Percentiles rank a stretch among this genome's conserved stretches.
These are phyloP conservation scores for Autographa pulchrina DNA, from an alignment of 2,888 invertebrate species.

Conservation along the genomic window DNA sequence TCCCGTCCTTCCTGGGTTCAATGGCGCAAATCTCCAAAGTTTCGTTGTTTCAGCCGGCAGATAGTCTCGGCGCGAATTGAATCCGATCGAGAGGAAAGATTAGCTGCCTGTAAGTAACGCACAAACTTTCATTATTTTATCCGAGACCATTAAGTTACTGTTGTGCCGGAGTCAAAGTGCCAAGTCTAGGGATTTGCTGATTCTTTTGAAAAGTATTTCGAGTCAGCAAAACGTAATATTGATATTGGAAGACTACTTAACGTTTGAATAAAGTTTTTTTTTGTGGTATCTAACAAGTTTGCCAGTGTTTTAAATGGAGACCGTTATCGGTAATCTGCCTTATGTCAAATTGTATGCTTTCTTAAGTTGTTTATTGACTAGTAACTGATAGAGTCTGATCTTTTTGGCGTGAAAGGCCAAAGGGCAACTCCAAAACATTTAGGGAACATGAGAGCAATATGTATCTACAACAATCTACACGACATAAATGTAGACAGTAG, in stretches of 20 bases:
- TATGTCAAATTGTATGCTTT: neutral
- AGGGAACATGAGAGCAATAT: neutral
- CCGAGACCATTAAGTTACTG: constrained; percentile 10
- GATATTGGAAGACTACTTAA: neutral
- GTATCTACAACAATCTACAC: neutral
- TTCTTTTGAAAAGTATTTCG: neutral
- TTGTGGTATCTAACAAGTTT: too few relatives aligned
- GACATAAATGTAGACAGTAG: neutral
- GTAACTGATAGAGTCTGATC: neutral
- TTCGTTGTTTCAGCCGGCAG: constrained; percentile 53
- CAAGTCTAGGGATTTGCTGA: neutral
- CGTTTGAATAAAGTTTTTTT: too few relatives aligned
- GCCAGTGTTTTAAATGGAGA: too few relatives aligned
- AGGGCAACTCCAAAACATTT: constrained; percentile 2
- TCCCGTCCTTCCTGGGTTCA: constrained; percentile 43
- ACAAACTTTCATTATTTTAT: constrained; percentile 48
- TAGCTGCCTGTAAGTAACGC: constrained; percentile 51
- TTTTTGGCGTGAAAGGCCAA: neutral
- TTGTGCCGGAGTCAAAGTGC: neutral
- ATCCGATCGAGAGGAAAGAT: constrained; percentile 51
- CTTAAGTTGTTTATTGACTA: neutral
- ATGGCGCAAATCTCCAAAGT: constrained; percentile 51
- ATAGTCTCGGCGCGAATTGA: constrained; percentile 51
- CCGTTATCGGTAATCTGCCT: neutral
- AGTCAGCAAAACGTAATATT: neutral